These are phyloP conservation scores for Cynodonichthys magdalenae DNA, from an alignment of 2,797 vertebrate species.

Conservation along the genomic window DNA sequence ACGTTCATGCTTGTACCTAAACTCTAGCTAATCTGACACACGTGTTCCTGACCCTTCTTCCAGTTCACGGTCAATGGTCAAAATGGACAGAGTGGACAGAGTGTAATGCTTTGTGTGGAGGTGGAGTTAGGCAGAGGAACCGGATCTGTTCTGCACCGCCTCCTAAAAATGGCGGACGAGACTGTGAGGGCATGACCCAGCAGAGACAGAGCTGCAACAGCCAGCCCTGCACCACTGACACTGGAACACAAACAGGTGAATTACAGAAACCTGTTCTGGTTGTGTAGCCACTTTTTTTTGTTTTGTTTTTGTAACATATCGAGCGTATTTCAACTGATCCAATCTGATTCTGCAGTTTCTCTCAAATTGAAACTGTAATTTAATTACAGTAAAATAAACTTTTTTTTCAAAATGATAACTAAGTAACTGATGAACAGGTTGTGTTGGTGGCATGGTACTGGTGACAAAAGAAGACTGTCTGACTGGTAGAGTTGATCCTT, in stretches of 20 bases:
- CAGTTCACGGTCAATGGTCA: conserved; percentile 86
- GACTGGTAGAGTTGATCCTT: conserved; percentile 69
- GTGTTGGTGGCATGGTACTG: conserved; percentile 75
- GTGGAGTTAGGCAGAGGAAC: conserved; percentile 79
- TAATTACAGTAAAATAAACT: neutral
- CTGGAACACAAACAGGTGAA: conserved; percentile 70
- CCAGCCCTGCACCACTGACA: conserved; percentile 76
- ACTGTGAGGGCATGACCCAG: conserved; percentile 80
- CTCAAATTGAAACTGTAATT: neutral
- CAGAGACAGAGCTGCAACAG: conserved; percentile 86
- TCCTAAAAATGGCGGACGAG: conserved; percentile 86
- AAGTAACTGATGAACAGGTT: conserved; percentile 71
- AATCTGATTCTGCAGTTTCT: neutral
- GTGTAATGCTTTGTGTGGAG: conserved; percentile 84
- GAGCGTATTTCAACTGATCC: neutral
- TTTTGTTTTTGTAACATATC: neutral
- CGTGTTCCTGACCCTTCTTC: neutral
- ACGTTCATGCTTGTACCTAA: neutral
- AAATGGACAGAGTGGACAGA: conserved; percentile 85
- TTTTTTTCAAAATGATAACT: neutral
- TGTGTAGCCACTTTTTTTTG: neutral
- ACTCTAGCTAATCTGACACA: neutral
- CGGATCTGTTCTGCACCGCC: conserved; percentile 86
- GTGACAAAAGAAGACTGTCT: conserved; percentile 80
- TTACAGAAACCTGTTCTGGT: neutral